phyloP scores from a whole-genome alignment of 2,797 vertebrate species.

The Epinephelus awoara region DNA sequence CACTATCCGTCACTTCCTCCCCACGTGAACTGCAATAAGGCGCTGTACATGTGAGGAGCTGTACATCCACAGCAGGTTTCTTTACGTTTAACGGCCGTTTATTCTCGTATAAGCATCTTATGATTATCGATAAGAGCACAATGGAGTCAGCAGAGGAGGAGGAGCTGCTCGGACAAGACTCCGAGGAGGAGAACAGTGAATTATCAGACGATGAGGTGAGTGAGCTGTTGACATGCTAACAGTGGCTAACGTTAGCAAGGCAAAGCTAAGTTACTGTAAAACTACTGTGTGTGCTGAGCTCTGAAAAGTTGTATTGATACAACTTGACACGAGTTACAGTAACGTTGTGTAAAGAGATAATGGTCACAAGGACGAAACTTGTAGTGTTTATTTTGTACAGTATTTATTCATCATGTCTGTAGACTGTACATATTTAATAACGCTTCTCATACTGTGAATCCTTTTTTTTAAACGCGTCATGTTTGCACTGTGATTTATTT shows the following conservation, averaged over 20 bases:
- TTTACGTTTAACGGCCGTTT: fast-evolving
- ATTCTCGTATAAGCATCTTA: neutral
- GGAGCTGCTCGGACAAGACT: constrained; percentile 68
- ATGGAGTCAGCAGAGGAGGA: constrained; percentile 80
- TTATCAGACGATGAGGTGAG: constrained; percentile 83
- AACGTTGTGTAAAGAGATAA: neutral
- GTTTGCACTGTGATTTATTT: too few species aligned
- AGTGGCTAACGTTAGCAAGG: constrained; percentile 37
- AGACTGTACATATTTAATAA: neutral
- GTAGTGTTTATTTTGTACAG: neutral
- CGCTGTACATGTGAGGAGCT: constrained; percentile 41
- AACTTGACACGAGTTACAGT: neutral
- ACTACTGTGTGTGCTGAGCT: neutral
- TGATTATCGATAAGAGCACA: constrained; percentile 40
- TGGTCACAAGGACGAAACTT: neutral
- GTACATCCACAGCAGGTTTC: fast-evolving
- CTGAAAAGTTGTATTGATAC: neutral
- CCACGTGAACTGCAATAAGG: constrained; percentile 58
- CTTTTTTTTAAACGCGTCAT: too few species aligned
- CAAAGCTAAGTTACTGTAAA: neutral
- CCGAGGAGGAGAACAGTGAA: constrained; percentile 79
- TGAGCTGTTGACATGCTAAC: constrained; percentile 25
- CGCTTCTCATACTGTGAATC: too few species aligned
- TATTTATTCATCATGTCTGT: neutral
- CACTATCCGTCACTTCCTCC: constrained; percentile 51